Evolutionary conservation across 2,888 invertebrate genomes (phyloP), one percentile per base, ranked within the genome.

Genomic region (Tetropium fuscum): DNA sequence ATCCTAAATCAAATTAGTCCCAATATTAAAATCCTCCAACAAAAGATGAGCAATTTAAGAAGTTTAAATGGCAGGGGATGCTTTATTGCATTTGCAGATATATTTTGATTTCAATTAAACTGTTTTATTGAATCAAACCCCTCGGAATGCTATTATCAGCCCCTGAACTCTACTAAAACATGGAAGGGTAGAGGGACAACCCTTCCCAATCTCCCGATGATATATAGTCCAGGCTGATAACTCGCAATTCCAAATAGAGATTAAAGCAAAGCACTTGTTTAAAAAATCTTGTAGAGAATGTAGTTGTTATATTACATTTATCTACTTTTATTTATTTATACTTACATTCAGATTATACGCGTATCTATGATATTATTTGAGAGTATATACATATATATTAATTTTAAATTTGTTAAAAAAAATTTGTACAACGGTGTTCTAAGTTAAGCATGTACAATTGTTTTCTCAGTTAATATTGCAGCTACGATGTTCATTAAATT

Each of bases 71-170:
- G 67, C 53, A 40, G 68, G 76, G 74, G 72, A 61, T 64, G 69
- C 65, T 74, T 74, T 74, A 76, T 75, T 76, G 70, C 69, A 61
- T 64, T 68, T 69, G 68, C 62, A 71, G 76, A 72, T 67, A 68
- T 74, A 81, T 81, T 81, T 80, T 78, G 77, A 79, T 80, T 81
- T 81, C 80, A 81, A 81, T 81, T 81, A 80, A 79, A 81, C 66
- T 77, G 78, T 78, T 80, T 80, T 79, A 80, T 79, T 79, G 78
- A 72, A 74, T 76, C 75, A 67, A 69, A 75, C 79, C 78, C 78
- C 78, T 77, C 65, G 80, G 80, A 81, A 81, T 80, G 77, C 76
- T 73, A 77, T 78, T 80, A 78, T 77, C 76, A 70, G 69, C 70
- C 74, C 76, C 71, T 66, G 51, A 55, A 63, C 61, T 60, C 53